These are phyloP conservation scores for Zonitis immaculata DNA, from an alignment of 2,888 invertebrate species.

Conservation along the genomic window DNA sequence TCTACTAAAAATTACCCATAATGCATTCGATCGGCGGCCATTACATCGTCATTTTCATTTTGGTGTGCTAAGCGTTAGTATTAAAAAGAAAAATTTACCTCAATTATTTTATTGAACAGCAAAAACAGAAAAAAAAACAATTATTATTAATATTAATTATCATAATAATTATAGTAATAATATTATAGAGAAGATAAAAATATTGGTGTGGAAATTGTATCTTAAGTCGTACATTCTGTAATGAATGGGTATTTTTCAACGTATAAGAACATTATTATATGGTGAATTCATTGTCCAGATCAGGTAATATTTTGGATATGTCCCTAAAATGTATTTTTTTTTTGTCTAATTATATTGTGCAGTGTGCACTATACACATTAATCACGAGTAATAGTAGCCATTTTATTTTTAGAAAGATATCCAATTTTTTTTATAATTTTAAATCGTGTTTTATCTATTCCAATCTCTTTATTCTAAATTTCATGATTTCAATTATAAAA, in stretches of 20 bases:
- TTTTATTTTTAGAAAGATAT: conserved; percentile 17
- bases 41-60: conserved; percentile 34
- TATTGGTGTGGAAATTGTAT: neutral
- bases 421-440: conserved; percentile 4
- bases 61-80: conserved; percentile 35
- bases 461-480: neutral
- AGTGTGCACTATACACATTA: no score
- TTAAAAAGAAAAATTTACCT: conserved; percentile 25
- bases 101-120: conserved; percentile 16
- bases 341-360: no score
- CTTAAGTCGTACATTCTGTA: conserved; percentile 12
- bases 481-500: no score
- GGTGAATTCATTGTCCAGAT: conserved; percentile 23
- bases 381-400: conserved; percentile 22
- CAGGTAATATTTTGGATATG: conserved; percentile 28
- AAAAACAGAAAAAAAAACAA: neutral
- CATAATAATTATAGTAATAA: neutral
- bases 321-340: neutral
- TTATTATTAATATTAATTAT: no score
- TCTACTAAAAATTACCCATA: neutral
- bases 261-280: conserved; percentile 23
- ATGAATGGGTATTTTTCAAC: conserved; percentile 27
- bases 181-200: neutral
- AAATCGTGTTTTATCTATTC: conserved; percentile 4
- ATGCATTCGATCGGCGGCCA: neutral